Evolutionary conservation across 1,140 invertebrate species (phyloP).

Genomic region (Saccostrea echinata): DNA sequence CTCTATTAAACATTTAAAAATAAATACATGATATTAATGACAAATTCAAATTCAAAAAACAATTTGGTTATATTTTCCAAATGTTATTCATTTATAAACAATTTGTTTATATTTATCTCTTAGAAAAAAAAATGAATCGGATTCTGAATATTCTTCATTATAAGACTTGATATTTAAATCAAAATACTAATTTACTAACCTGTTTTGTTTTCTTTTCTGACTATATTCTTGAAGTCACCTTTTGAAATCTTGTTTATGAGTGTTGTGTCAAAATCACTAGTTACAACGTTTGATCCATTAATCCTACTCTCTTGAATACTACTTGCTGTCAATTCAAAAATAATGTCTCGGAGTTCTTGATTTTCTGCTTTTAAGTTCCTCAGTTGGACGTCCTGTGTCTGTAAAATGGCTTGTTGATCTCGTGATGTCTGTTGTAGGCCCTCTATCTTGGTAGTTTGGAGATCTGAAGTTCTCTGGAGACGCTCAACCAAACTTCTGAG

Average conservation of each 20-base stretch:
- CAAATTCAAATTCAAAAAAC: too few species aligned
- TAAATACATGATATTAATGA: too few species aligned
- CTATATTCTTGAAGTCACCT: not conserved
- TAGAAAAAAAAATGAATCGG: too few species aligned
- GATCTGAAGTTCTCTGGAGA: not conserved
- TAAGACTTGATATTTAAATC: too few species aligned
- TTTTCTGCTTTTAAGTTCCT: not conserved
- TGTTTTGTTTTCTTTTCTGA: not conserved
- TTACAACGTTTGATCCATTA: not conserved
- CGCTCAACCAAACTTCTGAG: not conserved
- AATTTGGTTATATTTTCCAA: too few species aligned
- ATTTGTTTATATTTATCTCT: too few species aligned
- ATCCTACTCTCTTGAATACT: not conserved
- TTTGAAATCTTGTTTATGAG: not conserved
- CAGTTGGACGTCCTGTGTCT: not conserved
- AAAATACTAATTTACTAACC: too few species aligned
- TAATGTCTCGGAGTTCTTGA: not conserved
- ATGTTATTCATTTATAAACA: too few species aligned
- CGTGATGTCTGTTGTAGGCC: not conserved
- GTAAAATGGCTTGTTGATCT: not conserved
- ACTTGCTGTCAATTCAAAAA: not conserved
- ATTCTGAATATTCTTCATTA: too few species aligned
- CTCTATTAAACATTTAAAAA: too few species aligned
- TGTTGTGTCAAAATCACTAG: not conserved
- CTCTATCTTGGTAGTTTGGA: not conserved